Percentiles rank a stretch among this genome's conserved stretches.
Evolutionary conservation across 2,113 vertebrate genomes (phyloP).

Genomic region (Nyctibius bracteatus): DNA sequence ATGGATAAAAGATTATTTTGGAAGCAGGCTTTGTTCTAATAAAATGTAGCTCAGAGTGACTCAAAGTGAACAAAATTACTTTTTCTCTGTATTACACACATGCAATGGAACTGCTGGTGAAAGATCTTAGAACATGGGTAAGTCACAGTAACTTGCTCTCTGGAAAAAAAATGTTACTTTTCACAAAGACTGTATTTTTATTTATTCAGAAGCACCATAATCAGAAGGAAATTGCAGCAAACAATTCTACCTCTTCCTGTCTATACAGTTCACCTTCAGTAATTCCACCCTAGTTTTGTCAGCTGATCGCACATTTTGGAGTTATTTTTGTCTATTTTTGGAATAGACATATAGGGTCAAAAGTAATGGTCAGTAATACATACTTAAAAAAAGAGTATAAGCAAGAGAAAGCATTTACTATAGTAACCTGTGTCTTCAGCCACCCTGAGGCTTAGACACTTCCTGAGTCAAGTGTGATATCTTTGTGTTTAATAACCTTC

Average conservation of each 20-base stretch:
- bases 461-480: background rate
- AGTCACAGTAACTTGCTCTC: background rate
- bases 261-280: background rate
- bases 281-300: background rate
- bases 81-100: background rate
- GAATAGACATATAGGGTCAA: background rate
- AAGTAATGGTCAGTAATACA: background rate
- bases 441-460: background rate
- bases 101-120: background rate
- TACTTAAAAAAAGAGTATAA: background rate
- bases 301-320: background rate
- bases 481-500: background rate
- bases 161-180: background rate
- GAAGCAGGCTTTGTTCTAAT: background rate
- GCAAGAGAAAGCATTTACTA: background rate
- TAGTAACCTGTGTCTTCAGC: background rate
- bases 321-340: background rate
- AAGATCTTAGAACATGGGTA: background rate
- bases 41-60: background rate
- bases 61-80: background rate
- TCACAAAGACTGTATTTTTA: background rate
- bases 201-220: background rate
- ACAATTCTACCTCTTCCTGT: background rate
- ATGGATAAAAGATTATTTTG: background rate
- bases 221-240: background rate